Base-by-base conservation (phyloP, 2,888 invertebrate genomes). In the Neria commutata region DNA sequence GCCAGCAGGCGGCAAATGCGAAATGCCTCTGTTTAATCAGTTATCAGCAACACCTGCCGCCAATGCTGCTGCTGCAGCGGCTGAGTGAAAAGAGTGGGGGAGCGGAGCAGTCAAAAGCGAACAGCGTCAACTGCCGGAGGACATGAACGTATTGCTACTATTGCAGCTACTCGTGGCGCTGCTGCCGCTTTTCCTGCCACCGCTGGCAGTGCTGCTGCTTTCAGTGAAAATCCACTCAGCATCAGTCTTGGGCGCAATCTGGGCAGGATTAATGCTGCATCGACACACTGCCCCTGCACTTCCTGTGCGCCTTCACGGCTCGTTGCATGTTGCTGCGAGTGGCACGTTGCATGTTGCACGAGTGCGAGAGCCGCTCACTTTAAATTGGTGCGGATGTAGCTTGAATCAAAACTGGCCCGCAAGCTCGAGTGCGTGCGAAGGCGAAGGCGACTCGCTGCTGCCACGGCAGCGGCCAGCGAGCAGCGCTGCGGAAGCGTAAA, bases 31-130 rank as follows among this genome's bases (percentile, higher is more conserved):
- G 68, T 74, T 72, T 74, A 74, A 73, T 72, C 72, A 65, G 73
- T 73, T 72, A 72, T 70, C 64, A 62, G 65, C 70, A 74, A 72
- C 72, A 72, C 75, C 72, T 74, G 75, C 72, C 69, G 62, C 67
- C 40, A 21, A 6, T 11, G 29, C 72, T 70, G 62, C 67, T 45
- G 23, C 29, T 11, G 29, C 29, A 8, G n/a, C 29, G 6, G 29
- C 29, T 29, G 11, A 29, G 6, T 8, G 11, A 29, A 29, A 29
- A 29, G 29, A 8, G 11, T 29, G 6, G 6, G 11, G 6, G 6
- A 29, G 11, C 6, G 6, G 29, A 8, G 6, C 29, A 29, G 29
- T 8, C 11, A 29, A 29, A 11, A 29, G 29, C n/a, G n/a, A n/a
- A n/a, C n/a, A n/a, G n/a, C n/a, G n/a, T n/a, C n/a, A n/a, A n/a